phyloP scores from a whole-genome alignment of 2,797 vertebrate species.

The Anabas testudineus region DNA sequence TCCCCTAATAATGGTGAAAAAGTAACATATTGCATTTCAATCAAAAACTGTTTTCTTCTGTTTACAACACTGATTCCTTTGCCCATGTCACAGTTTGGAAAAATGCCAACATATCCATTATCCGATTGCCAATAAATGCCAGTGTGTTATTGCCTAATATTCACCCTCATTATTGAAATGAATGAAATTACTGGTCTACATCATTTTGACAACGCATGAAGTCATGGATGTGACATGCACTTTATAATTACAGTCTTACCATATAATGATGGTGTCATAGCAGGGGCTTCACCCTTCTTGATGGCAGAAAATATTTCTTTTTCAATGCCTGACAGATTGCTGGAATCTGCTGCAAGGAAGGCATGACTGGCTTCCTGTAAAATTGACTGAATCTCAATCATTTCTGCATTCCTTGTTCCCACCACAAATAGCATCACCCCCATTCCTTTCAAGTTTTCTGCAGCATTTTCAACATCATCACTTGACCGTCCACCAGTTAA shows the following conservation, averaged over 20 bases:
- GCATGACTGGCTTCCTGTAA: slow-evolving; percentile 67
- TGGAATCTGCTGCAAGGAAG: slow-evolving; percentile 63
- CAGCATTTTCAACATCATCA: slow-evolving; percentile 72
- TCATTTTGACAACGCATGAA: neutral
- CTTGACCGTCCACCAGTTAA: slow-evolving; percentile 74
- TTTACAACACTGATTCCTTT: neutral
- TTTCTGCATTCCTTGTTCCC: slow-evolving; percentile 74
- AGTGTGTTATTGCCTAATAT: neutral
- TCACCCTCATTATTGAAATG: neutral
- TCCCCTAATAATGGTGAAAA: too few species aligned
- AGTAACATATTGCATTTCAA: too few species aligned
- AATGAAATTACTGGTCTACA: neutral
- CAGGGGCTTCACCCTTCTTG: slow-evolving; percentile 30
- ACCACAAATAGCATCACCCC: slow-evolving; percentile 81
- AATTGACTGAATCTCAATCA: slow-evolving; percentile 74
- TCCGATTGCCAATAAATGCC: neutral
- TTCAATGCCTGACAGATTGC: slow-evolving; percentile 63
- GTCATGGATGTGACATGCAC: neutral
- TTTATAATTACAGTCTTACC: slow-evolving; percentile 65
- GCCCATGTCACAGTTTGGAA: neutral
- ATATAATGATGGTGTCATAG: slow-evolving; percentile 35
- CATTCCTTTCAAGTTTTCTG: slow-evolving; percentile 79
- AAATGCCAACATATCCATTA: neutral
- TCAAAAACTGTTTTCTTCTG: neutral
- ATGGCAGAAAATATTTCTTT: slow-evolving; percentile 63